A percentile compares a stretch with the other conserved stretches of the same genome.
Conservation (phyloP, 35 echinoderm and acorn worm species). For the Nesometra sesokonis region DNA sequence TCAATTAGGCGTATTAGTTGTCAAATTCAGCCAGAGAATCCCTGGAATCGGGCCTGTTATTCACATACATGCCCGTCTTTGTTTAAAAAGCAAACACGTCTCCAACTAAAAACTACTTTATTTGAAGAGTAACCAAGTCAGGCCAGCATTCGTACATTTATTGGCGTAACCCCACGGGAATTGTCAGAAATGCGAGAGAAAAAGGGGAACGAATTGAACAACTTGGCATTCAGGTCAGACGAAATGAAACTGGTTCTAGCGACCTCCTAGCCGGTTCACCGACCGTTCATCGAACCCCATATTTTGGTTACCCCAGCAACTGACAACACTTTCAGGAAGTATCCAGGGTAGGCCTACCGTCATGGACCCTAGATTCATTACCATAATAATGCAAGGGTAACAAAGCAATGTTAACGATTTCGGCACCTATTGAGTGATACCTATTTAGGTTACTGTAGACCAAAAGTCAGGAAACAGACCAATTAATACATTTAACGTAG, state of each 20-base stretch:
- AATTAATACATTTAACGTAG: too few species aligned
- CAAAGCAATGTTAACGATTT: neutral
- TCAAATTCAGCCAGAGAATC: too few species aligned
- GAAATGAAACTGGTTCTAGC: neutral
- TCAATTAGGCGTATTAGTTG: too few species aligned
- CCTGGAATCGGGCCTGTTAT: neutral
- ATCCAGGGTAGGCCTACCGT: neutral
- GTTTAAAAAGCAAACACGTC: neutral
- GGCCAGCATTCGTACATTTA: neutral
- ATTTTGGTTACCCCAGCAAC: neutral
- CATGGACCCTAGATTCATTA: neutral
- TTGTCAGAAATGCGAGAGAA: neutral
- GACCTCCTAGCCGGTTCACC: neutral
- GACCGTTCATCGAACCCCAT: neutral
- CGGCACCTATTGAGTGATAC: neutral
- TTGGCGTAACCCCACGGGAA: neutral
- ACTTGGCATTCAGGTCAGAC: neutral
- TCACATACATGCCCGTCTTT: neutral
- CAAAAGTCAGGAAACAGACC: too few species aligned
- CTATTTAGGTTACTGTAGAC: too few species aligned
- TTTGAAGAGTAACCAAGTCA: neutral
- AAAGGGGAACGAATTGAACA: neutral
- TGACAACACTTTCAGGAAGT: neutral
- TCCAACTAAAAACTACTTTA: neutral
- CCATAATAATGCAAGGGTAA: neutral